Base-by-base conservation (phyloP, 2,113 vertebrate species). In the Nymphicus hollandicus region DNA sequence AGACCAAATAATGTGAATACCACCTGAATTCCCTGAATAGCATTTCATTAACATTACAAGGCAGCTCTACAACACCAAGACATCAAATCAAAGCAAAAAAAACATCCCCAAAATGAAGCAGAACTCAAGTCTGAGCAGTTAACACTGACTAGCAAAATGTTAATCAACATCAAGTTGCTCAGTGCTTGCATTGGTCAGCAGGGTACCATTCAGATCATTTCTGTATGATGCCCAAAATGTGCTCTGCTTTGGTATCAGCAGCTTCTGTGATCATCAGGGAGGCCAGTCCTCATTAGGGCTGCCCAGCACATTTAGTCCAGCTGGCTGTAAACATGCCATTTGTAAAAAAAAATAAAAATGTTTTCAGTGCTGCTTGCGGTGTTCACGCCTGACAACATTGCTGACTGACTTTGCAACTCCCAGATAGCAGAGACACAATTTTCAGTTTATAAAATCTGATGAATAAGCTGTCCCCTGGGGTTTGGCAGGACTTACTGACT, bases 391-490 rank as follows among this genome's bases (percentile, higher is more conserved):
- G 66, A 87, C 66, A 73, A 76, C 44, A 65, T 58, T 92, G 78
- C 66, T 89, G 71, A 69, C 90, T 77, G 79, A 72, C 61, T 76
- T 7, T 90, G 52, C 58, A 55, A 69, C 78, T 93, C 78, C 43
- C 56, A 82, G n/a, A 92, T 29, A 87, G 77, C 81, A 76, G 81
- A 82, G 66, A 80, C n/a, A 76, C 35, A 49, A 52, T 80, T 91
- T 95, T 89, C 41, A 72, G 53, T 82, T 35, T 73, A 80, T 91
- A 91, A 96, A 95, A 88, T 91, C 28, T 88, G 87, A 88, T 89
- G 25, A 95, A 91, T 91, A 96, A 85, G 76, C 37, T 65, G 17
- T 88, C 93, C 84, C 81, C 66, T 91, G 79, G 66, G 89, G 41
- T 88, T 87, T 96, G 94, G 87, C 84, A 80, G 66, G 66, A 39